Evolutionary conservation across 2,888 invertebrate species (phyloP), one percentile per base, ranked within the genome.

Genomic region (Quadriops clusia): DNA sequence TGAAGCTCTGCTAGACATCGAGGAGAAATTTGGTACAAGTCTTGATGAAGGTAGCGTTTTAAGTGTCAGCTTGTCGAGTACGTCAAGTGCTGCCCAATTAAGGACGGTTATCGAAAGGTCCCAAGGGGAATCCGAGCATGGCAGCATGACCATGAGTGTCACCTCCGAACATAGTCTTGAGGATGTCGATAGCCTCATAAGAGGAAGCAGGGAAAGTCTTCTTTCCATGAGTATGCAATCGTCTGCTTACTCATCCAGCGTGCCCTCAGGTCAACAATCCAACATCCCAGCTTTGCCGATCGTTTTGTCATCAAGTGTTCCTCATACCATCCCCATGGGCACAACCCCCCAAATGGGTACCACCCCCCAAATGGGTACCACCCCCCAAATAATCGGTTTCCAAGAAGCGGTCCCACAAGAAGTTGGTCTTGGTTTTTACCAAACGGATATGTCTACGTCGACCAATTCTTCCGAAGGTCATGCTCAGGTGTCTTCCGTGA

Each of bases 1-100:
- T 5, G 53, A 65, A 7, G 61, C 62, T 44, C 49, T 54, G 38
- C 46, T 48, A 30, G 67, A 66, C 33, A 43, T 52, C 2, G 70
- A 70, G 27, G 64, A 70, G 47, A 65, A 62, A 43, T 56, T 67
- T 32, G 67, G 64, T 3, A 68, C 69, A 0, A 72, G 71, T 45
- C 42, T 72, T 22, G 72, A 72, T 37, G 73, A 73, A 25, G 69
- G 68, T 2, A 71, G 71, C 42, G 59, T 70, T 22, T 46, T 72
- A 4, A 70, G 70, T 15, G 61, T 69, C 30, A 72, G 72, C 45
- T 54, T 68, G 41, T 72, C 72, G 1, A 72, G 70, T 47, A 65
- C 68, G 14, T 72, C 72, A 2, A 69, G 69, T 33, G 49, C 54
- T 14, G 52, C 55, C 7, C 57, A 55, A 18, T 46, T 59, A 32